These are phyloP conservation scores for Dioctria rufipes DNA, from an alignment of 2,888 invertebrate species.

Conservation along the genomic window DNA sequence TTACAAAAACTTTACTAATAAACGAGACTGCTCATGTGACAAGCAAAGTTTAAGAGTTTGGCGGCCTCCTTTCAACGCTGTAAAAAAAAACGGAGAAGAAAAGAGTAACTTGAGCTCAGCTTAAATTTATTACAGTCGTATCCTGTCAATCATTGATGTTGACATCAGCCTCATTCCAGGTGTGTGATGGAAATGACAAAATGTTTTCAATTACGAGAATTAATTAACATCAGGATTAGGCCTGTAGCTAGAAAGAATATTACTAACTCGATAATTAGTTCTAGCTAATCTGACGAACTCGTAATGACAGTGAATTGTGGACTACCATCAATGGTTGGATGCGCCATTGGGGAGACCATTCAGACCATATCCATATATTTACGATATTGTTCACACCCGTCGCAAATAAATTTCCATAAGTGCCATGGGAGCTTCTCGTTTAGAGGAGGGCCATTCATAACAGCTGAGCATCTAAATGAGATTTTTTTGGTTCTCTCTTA, in stretches of 20 bases:
- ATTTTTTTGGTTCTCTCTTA: slow-evolving; percentile 25
- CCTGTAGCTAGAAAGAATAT: not conserved
- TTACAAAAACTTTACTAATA: slow-evolving; percentile 35
- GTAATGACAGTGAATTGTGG: not conserved
- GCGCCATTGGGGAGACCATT: slow-evolving; percentile 14
- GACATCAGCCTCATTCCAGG: not conserved
- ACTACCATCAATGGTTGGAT: not conserved
- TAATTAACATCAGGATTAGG: not conserved
- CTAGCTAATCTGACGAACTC: not conserved
- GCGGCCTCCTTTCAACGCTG: slow-evolving; percentile 1
- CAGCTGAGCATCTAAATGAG: slow-evolving; percentile 55
- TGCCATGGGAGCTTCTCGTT: slow-evolving; percentile 6
- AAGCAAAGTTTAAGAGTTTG: slow-evolving; percentile 8
- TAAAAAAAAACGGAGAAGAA: not conserved
- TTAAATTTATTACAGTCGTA: slow-evolving; percentile 42
- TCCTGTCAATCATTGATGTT: slow-evolving; percentile 41
- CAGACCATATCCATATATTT: slow-evolving; percentile 44
- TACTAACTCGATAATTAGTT: not conserved
- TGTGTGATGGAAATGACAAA: slow-evolving; percentile 9
- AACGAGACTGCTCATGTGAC: slow-evolving; percentile 39
- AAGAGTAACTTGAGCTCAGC: not conserved
- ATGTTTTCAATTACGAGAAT: slow-evolving; percentile 9
- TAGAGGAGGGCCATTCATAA: slow-evolving; percentile 18
- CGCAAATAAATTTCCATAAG: slow-evolving; percentile 58
- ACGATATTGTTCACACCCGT: slow-evolving; percentile 57